Evolutionary conservation across 2,113 vertebrate genomes (phyloP), one percentile per base, ranked within the genome.

Genomic region (Anolis sagrei): DNA sequence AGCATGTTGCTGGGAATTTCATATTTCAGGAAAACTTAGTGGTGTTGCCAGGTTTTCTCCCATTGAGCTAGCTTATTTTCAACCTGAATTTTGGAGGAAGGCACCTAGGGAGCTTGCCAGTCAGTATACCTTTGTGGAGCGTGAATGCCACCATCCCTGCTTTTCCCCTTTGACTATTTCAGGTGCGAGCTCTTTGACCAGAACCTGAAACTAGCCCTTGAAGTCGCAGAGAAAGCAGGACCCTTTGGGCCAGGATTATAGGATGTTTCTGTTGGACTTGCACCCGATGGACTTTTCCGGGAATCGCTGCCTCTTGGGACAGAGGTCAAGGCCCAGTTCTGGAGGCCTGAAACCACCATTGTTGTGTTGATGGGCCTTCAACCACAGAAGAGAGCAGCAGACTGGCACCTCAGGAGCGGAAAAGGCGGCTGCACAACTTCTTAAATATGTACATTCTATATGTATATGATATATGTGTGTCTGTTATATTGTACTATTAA

Each of bases 181-280:
- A 99, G 99, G 86, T 99, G 98, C 27, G 99, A 99, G 88, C 95
- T 99, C 54, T 99, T 99, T 95, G 99, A 99, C 89, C 98, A 99
- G 93, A 99, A 99, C 92, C 92, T 99, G 93, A 99, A 99, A 90
- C 93, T 97, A 77, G 95, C 98, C 1, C 93, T 99, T 92, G 99
- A 99, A 93, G 95, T 97, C 5, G 98, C 98, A 87, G 98, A 99
- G 90, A 99, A 99, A 90, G 97, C 98, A 0, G 98, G 98, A 23
- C 98, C 98, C 74, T 99, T 99, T 1, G 98, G 98, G 93, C 96
- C 98, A 3, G 98, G 97, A 29, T 98, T 98, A 2, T 99, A 97
- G 85, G 44, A 14, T 54, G 82, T 39, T 21, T 69, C 79, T 51
- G 29, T 58, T 72, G 5, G 6, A n/a, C 23, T 76, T 25, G 23